Evolutionary conservation across 2,888 invertebrate species (phyloP), one percentile per base, ranked within the genome.

Genomic region (Drosophila recens): DNA sequence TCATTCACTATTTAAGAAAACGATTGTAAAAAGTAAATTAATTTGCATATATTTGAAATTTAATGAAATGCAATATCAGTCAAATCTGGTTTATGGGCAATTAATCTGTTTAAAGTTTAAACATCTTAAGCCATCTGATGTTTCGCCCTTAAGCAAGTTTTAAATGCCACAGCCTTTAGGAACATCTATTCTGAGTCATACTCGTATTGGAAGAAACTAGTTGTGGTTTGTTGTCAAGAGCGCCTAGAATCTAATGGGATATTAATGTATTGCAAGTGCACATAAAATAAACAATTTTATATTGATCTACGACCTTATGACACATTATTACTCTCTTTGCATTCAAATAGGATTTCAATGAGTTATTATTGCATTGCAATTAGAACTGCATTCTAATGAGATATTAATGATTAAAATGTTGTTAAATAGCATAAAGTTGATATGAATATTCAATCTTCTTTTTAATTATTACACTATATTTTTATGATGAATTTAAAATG

Each of bases 1-100:
- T 65, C 56, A 53, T 72, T 48, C 62, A 77, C 46, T 77, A 59
- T 40, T 52, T 27, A n/a, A 23, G 61, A 56, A 63, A 54, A 63
- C 72, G 77, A 54, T 74, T 52, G n/a, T 23, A 40, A 52, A 64
- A 27, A 33, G 20, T n/a, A 42, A 30, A 61, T 72, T 57, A n/a
- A 63, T 65, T 76, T 38, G 48, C 57, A 72, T 77, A 63, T 42
- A 61, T 57, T 57, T 58, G 49, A 38, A 20, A 8, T 43, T 52
- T 15, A 46, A 70, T 63, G 36, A 62, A 56, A 52, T 43, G 51
- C 27, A 27, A 38, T 45, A 40, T 62, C 23, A n/a, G 8, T 13
- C 8, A 51, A 63, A 43, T 15, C 73, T 36, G 13, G 13, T 61
- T 73, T 59, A 64, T 56, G 9, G 56, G 3, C 48, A 42, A 78